Conservation (phyloP, 2,888 invertebrate species). For the Catocala nupta region DNA sequence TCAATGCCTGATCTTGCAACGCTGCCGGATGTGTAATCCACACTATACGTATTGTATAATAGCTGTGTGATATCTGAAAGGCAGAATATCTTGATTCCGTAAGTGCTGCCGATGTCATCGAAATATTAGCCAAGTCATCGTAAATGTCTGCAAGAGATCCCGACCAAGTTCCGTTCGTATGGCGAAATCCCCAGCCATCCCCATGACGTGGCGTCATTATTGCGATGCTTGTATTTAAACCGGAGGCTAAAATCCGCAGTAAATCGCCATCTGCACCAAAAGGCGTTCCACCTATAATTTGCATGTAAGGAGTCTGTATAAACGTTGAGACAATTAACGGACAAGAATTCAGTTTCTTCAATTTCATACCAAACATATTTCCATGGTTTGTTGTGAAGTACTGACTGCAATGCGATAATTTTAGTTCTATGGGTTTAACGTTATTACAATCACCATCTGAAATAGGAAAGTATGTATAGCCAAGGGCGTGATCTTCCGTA, state of each 20-base stretch:
- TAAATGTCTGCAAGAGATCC: conserved; percentile 75
- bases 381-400: conserved; percentile 32
- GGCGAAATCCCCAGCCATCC: conserved; percentile 70
- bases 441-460: conserved; percentile 60
- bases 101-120: conserved; percentile 74
- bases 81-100: conserved; percentile 64
- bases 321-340: conserved; percentile 72
- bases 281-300: conserved; percentile 59
- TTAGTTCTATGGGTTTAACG: conserved; percentile 58
- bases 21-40: conserved; percentile 72
- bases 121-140: conserved; percentile 72
- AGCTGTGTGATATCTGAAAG: conserved; percentile 71
- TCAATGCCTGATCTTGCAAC: conserved; percentile 65
- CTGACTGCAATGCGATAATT: conserved; percentile 44
- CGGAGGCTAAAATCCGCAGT: conserved; percentile 61
- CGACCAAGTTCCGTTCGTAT: conserved; percentile 69
- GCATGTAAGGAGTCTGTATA: conserved; percentile 70
- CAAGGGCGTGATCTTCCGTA: conserved; percentile 43
- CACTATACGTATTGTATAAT: conserved; percentile 56
- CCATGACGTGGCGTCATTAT: conserved; percentile 68
- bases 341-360: conserved; percentile 67
- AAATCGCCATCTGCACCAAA: conserved; percentile 73
- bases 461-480: conserved; percentile 66
- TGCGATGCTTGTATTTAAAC: conserved; percentile 67
- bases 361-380: conserved; percentile 64